phyloP scores from a whole-genome alignment of 2,113 vertebrate genomes.

The Lota lota region DNA sequence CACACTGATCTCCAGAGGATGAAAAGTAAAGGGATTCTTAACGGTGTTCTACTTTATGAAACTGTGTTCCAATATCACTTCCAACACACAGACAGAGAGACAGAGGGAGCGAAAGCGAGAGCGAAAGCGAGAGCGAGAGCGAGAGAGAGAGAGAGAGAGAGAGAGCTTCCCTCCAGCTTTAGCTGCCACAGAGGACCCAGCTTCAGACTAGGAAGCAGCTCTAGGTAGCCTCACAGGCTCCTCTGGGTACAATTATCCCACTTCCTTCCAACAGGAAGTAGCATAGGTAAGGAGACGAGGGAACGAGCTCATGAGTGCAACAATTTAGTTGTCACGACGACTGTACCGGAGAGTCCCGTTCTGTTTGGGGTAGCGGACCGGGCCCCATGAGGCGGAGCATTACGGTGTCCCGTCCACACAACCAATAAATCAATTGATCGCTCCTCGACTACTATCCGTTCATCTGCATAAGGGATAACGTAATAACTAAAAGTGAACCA shows the following conservation, averaged over 20 bases:
- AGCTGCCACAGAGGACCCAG: slow-evolving; percentile 58
- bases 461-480: slow-evolving; percentile 62
- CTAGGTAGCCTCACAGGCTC: slow-evolving; percentile 68
- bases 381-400: slow-evolving; percentile 83
- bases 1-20: slow-evolving; percentile 45
- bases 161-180: slow-evolving; percentile 32
- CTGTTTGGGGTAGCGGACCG: slow-evolving; percentile 72
- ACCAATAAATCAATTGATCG: slow-evolving; percentile 92
- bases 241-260: slow-evolving; percentile 63
- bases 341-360: slow-evolving; percentile 77
- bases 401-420: slow-evolving; percentile 81
- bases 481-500: slow-evolving; percentile 66
- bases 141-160: background rate
- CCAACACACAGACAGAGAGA: slow-evolving; percentile 32
- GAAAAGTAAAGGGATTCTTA: slow-evolving; percentile 43
- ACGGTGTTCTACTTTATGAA: slow-evolving; percentile 63
- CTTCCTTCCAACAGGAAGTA: slow-evolving; percentile 64
- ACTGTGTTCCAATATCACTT: slow-evolving; percentile 42
- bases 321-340: slow-evolving; percentile 80
- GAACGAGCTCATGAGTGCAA: slow-evolving; percentile 72
- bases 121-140: too few relatives aligned
- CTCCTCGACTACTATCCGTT: slow-evolving; percentile 79
- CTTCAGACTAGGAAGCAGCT: slow-evolving; percentile 55
- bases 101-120: too few relatives aligned
- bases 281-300: slow-evolving; percentile 61